Conservation (phyloP, 2,113 vertebrate genomes). For the Proteles cristata region DNA sequence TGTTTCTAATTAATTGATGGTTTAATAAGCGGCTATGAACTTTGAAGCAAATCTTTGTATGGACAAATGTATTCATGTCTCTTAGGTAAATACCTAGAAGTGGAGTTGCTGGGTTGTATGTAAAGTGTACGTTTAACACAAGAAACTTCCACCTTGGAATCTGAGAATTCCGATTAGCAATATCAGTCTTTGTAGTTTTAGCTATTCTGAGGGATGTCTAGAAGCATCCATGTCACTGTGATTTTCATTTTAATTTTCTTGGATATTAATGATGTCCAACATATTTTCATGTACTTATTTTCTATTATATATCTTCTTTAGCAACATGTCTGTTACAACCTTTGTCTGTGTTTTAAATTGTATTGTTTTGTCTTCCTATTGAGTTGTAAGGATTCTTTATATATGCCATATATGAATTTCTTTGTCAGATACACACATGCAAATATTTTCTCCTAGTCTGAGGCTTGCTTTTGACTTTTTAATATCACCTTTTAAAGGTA, state of each 20-base stretch:
- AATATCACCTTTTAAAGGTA: neutral
- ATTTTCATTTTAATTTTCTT: neutral
- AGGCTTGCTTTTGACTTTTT: neutral
- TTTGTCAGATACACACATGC: neutral
- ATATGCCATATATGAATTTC: neutral
- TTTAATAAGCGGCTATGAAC: neutral
- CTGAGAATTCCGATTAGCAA: neutral
- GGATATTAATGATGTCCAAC: neutral
- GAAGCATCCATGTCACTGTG: neutral
- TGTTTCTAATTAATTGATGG: neutral
- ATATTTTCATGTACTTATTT: neutral
- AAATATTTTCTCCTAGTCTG: constrained; percentile 16
- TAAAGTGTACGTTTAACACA: neutral
- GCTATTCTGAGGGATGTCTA: neutral
- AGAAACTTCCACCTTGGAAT: neutral
- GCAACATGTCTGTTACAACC: neutral
- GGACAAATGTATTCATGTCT: neutral
- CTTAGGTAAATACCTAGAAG: neutral
- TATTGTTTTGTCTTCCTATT: neutral
- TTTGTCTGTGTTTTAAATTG: neutral
- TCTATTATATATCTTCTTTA: neutral
- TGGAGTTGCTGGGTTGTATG: neutral
- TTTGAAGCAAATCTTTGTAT: neutral
- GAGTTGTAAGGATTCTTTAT: neutral
- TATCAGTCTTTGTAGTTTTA: neutral